Conservation (phyloP, 2,113 vertebrate genomes). For the Podiceps cristatus region DNA sequence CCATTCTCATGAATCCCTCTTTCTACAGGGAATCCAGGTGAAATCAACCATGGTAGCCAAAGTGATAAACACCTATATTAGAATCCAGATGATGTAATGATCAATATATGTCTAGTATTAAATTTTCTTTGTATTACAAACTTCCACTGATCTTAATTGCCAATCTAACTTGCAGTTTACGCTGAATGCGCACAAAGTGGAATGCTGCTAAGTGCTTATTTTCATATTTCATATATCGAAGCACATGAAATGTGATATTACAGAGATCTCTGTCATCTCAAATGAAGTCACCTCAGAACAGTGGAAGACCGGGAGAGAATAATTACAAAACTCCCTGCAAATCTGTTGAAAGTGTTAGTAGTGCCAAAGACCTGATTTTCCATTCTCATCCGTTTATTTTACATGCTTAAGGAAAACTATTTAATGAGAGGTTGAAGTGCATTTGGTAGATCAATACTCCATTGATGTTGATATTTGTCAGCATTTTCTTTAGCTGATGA, state of each 20-base stretch:
- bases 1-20: neutral
- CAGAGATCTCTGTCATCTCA: neutral
- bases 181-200: neutral
- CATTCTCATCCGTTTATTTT: slow-evolving; percentile 33
- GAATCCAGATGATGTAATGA: neutral
- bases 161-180: neutral
- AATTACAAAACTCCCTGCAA: neutral
- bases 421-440: slow-evolving; percentile 47
- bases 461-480: slow-evolving; percentile 68
- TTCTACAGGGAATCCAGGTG: neutral
- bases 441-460: slow-evolving; percentile 64
- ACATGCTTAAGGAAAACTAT: slow-evolving; percentile 61
- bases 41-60: neutral
- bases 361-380: neutral
- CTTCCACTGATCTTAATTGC: neutral
- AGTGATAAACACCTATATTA: neutral
- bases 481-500: slow-evolving; percentile 62
- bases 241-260: neutral
- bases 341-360: neutral
- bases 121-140: neutral
- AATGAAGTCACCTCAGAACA: neutral
- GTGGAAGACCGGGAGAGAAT: neutral
- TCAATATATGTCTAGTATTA: neutral
- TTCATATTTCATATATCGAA: neutral
- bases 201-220: neutral